Percentiles rank a stretch among this genome's conserved stretches.
phyloP scores from a whole-genome alignment of 2,797 vertebrate genomes.

The Pelochelys cantorii region DNA sequence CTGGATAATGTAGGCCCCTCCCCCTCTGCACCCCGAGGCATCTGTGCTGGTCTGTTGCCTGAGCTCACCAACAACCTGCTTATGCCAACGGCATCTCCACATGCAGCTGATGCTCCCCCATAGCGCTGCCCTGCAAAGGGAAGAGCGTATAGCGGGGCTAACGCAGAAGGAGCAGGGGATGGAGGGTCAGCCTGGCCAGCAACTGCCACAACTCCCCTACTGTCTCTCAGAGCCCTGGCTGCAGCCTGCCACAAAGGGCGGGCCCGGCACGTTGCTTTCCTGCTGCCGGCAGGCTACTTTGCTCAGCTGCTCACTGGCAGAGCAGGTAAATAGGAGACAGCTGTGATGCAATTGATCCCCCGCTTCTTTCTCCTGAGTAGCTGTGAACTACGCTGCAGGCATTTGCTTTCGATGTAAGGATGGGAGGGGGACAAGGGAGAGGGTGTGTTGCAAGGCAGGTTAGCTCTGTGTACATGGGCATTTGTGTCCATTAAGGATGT shows the following conservation, averaged over 20 bases:
- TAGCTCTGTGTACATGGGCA: not conserved
- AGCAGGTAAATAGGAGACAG: not conserved
- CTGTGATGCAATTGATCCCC: not conserved
- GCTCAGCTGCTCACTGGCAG: not conserved
- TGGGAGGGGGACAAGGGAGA: too few relatives aligned
- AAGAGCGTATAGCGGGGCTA: not conserved
- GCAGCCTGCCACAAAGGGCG: not conserved
- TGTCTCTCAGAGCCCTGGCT: not conserved
- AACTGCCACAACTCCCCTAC: not conserved
- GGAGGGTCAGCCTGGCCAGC: not conserved
- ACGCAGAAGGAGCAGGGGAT: not conserved
- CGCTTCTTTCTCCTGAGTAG: not conserved
- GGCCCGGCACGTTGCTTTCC: not conserved
- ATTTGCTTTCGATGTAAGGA: not conserved
- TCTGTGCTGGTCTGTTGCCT: accelerated
- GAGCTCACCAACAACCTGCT: not conserved
- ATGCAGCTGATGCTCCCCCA: not conserved
- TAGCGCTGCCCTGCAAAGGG: not conserved
- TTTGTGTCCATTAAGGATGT: too few relatives aligned
- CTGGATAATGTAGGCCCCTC: not conserved
- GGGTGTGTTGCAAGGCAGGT: not conserved
- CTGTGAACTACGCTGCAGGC: not conserved
- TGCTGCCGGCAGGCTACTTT: not conserved
- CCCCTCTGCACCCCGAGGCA: not conserved
- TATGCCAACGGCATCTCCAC: too few relatives aligned